phyloP scores from a whole-genome alignment of 1,140 invertebrate genomes.

The Apocrypta bakeri region DNA sequence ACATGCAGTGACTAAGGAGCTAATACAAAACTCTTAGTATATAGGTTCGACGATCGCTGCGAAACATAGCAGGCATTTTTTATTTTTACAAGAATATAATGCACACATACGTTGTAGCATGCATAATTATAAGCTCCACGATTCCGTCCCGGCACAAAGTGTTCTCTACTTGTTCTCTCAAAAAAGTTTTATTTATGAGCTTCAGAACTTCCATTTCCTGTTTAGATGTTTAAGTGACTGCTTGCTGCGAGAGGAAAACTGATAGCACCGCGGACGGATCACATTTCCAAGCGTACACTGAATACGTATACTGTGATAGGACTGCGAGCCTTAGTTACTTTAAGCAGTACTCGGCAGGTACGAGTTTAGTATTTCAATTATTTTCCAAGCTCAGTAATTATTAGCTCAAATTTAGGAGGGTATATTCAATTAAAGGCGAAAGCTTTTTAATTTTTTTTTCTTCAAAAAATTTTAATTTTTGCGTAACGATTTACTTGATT shows the following conservation, averaged over 20 bases:
- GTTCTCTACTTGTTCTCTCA: neutral
- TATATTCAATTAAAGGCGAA: conserved; percentile 15
- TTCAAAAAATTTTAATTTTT: neutral
- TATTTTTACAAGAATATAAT: conserved; percentile 18
- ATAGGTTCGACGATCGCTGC: conserved; percentile 21
- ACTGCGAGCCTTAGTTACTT: conserved; percentile 51
- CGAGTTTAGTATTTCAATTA: conserved; percentile 45
- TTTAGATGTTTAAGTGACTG: conserved; percentile 13
- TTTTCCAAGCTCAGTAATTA: conserved; percentile 34
- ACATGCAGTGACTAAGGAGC: neutral
- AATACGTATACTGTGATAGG: conserved; percentile 54
- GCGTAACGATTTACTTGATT: neutral
- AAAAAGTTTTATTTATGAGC: conserved; percentile 34
- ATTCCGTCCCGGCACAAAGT: conserved; percentile 8
- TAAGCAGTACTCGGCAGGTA: conserved; percentile 51
- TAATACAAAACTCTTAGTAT: conserved; percentile 1
- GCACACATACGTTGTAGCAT: conserved; percentile 29
- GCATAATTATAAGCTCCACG: conserved; percentile 11
- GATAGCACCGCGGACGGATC: conserved; percentile 20
- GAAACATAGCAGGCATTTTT: conserved; percentile 18
- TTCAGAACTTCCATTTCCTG: neutral
- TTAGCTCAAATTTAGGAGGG: conserved; percentile 30
- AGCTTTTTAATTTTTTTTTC: neutral
- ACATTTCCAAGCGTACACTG: conserved; percentile 42
- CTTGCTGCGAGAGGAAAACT: conserved; percentile 7